A percentile compares a stretch with the other conserved stretches of the same genome.
phyloP scores from a whole-genome alignment of 2,113 vertebrate genomes.

The Crocuta crocuta region DNA sequence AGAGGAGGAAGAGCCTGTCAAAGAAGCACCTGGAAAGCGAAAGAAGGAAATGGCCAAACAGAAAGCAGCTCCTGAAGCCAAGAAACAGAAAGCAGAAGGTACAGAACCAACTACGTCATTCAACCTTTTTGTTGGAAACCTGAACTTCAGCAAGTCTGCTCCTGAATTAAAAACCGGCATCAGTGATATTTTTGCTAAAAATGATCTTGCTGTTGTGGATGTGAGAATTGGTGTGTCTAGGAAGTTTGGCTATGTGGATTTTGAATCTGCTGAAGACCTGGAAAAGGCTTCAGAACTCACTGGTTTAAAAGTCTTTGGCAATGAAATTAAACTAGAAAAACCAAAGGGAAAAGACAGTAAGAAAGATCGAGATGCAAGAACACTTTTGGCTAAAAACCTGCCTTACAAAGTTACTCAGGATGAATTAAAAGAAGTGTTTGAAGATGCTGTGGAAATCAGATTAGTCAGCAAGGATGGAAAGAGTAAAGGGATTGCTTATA shows the following conservation, averaged over 20 bases:
- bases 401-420: conserved; percentile 92
- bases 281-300: conserved; percentile 94
- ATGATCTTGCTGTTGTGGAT: conserved; percentile 90
- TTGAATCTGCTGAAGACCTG: conserved; percentile 92
- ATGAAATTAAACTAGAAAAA: conserved; percentile 93
- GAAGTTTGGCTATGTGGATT: conserved; percentile 97
- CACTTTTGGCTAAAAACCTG: conserved; percentile 96
- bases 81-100: conserved; percentile 87
- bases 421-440: conserved; percentile 93
- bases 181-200: conserved; percentile 94
- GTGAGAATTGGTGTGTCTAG: conserved; percentile 93
- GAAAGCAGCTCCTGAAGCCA: conserved; percentile 87
- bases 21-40: conserved; percentile 87
- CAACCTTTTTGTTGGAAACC: conserved; percentile 93
- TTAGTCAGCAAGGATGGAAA: conserved; percentile 93
- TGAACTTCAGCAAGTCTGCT: conserved; percentile 90
- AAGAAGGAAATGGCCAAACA: conserved; percentile 89
- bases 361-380: conserved; percentile 94
- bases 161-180: conserved; percentile 92
- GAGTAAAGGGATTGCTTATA: conserved; percentile 95
- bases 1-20: conserved; percentile 84
- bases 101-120: conserved; percentile 84
- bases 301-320: conserved; percentile 96
- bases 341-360: conserved; percentile 91
- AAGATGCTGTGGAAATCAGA: conserved; percentile 92